These are phyloP conservation scores for Sardina pilchardus DNA, from an alignment of 2,113 vertebrate genomes.

Conservation along the genomic window DNA sequence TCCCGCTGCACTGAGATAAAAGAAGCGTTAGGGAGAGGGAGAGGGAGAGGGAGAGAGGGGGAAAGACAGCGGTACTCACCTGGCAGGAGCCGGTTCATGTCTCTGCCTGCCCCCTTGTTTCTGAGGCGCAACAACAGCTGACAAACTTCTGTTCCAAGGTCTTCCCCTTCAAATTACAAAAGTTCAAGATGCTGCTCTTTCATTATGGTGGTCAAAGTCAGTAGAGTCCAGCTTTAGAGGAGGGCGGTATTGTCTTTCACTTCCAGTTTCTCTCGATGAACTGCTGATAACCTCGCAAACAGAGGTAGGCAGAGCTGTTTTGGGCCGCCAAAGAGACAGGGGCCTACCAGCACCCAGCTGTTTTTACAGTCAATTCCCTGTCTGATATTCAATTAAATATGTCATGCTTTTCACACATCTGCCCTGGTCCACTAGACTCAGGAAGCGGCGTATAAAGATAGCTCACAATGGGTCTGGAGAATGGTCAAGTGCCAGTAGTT, in stretches of 20 bases:
- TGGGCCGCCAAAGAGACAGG: slow-evolving; percentile 54
- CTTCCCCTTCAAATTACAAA: slow-evolving; percentile 59
- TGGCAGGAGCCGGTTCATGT: slow-evolving; percentile 49
- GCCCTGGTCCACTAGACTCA: slow-evolving; percentile 16
- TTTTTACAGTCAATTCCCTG: slow-evolving; percentile 60
- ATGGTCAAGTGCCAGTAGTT: slow-evolving; percentile 14
- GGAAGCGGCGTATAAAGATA: slow-evolving; percentile 36
- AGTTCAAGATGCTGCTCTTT: slow-evolving; percentile 60
- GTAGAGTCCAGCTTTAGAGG: slow-evolving; percentile 50
- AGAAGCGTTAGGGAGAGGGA: neutral
- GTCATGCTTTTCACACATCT: slow-evolving; percentile 40
- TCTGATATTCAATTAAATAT: slow-evolving; percentile 55
- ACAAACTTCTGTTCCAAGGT: slow-evolving; percentile 61
- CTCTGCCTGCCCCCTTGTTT: slow-evolving; percentile 38
- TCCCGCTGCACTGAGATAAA: slow-evolving; percentile 5
- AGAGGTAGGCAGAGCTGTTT: slow-evolving; percentile 57
- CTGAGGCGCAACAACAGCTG: slow-evolving; percentile 70
- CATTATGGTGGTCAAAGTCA: slow-evolving; percentile 52
- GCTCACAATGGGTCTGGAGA: slow-evolving; percentile 43
- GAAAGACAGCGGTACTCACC: slow-evolving; percentile 44
- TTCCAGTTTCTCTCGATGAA: slow-evolving; percentile 76
- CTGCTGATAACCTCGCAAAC: slow-evolving; percentile 68
- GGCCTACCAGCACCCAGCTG: slow-evolving; percentile 65
- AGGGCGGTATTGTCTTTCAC: slow-evolving; percentile 71
- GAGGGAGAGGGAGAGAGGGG: slow-evolving; percentile 17